Evolutionary conservation across 2,797 vertebrate species (phyloP).

Genomic region (Halcyon badia): DNA sequence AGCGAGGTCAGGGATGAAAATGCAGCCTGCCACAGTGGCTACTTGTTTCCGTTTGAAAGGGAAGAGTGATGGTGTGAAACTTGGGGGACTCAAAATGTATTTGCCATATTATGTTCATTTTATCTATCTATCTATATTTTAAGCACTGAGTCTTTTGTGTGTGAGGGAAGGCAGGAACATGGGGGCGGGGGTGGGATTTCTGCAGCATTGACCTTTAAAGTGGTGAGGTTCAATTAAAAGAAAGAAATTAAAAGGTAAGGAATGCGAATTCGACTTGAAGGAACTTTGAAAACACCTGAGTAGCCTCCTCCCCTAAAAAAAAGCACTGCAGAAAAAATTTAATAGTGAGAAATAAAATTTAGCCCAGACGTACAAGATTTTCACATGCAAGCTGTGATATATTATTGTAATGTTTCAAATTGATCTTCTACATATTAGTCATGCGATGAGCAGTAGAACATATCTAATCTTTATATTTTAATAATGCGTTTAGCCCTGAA

Average conservation of each 20-base stretch:
- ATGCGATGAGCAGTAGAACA: background rate
- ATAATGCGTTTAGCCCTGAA: background rate
- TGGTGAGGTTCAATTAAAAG: background rate
- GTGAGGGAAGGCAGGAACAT: background rate
- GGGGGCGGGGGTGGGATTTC: rapidly evolving
- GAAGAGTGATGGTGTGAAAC: background rate
- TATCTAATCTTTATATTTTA: background rate
- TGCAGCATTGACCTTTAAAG: background rate
- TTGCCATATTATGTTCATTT: background rate
- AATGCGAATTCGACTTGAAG: background rate
- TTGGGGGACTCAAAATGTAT: background rate
- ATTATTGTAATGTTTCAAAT: constrained; percentile 5
- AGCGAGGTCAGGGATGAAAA: rapidly evolving
- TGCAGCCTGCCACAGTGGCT: rapidly evolving
- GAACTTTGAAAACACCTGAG: constrained; percentile 39
- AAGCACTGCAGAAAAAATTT: background rate
- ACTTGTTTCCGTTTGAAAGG: rapidly evolving
- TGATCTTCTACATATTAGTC: background rate
- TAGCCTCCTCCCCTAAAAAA: background rate
- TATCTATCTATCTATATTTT: background rate
- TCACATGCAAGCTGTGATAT: background rate
- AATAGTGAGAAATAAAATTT: constrained; percentile 15
- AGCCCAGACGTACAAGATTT: background rate
- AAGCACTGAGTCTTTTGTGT: background rate
- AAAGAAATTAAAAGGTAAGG: background rate